Conservation (phyloP, 2,888 invertebrate genomes). For the Leucophenga montana region DNA sequence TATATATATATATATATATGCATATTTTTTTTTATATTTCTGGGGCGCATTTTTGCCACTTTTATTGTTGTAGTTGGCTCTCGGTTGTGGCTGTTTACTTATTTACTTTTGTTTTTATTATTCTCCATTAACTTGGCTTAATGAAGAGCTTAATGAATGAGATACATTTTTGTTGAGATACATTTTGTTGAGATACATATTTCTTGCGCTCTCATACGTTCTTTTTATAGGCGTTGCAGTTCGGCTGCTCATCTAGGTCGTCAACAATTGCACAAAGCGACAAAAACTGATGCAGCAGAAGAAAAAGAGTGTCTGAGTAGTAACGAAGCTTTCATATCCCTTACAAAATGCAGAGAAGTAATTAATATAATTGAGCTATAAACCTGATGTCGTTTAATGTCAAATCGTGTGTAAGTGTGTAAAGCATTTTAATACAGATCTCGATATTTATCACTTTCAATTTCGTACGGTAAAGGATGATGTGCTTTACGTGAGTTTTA, state of each 20-base stretch:
- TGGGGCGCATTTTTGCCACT: constrained; percentile 37
- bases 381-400: no score
- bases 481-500: no score
- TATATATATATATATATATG: neutral
- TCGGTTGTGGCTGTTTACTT: constrained; percentile 59
- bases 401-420: no score
- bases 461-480: no score
- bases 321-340: neutral
- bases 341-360: constrained; percentile 8
- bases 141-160: constrained; percentile 47
- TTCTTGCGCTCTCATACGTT: constrained; percentile 17
- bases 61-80: constrained; percentile 64
- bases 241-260: no score
- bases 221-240: constrained; percentile 28
- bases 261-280: constrained; percentile 39
- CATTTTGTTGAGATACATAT: constrained; percentile 17
- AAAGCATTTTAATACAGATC: no score
- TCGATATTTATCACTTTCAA: no score
- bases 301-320: no score
- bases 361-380: no score
- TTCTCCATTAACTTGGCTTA: constrained; percentile 65
- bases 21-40: constrained; percentile 8
- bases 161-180: constrained; percentile 18
- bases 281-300: constrained; percentile 16
- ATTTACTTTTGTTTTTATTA: constrained; percentile 64